phyloP scores from a whole-genome alignment of 2,113 vertebrate genomes.

The Irena cyanogastra region DNA sequence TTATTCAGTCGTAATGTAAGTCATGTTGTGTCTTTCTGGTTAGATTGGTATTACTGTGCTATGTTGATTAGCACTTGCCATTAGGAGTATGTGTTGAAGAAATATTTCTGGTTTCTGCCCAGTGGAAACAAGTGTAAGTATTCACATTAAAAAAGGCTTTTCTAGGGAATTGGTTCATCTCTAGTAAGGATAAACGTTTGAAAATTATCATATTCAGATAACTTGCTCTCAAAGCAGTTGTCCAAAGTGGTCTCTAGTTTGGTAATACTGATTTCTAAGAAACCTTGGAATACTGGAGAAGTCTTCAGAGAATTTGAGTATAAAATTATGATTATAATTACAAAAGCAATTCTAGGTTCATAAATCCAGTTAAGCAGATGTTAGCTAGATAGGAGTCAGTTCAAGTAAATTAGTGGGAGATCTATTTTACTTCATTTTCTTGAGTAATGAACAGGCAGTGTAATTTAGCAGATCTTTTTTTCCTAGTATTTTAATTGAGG shows the following conservation, averaged over 20 bases:
- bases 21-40: not conserved
- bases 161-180: not conserved
- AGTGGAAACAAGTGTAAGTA: not conserved
- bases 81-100: not conserved
- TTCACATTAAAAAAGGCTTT: not conserved
- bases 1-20: not conserved
- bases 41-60: not conserved
- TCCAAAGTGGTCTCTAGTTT: not conserved
- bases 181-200: not conserved
- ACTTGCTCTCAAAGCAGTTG: not conserved
- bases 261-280: not conserved
- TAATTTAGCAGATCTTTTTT: not conserved
- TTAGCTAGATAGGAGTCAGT: not conserved
- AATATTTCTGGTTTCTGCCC: not conserved
- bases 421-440: not conserved
- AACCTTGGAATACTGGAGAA: not conserved
- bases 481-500: not conserved
- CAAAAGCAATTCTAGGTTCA: not conserved
- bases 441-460: not conserved
- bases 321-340: not conserved
- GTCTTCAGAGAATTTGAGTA: not conserved
- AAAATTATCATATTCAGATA: not conserved
- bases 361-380: not conserved
- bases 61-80: not conserved
- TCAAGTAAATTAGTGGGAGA: not conserved